A percentile compares a stretch with the other conserved stretches of the same genome.
Conservation (phyloP, 1,140 invertebrate species). For the Acyrthosiphon pisum region DNA sequence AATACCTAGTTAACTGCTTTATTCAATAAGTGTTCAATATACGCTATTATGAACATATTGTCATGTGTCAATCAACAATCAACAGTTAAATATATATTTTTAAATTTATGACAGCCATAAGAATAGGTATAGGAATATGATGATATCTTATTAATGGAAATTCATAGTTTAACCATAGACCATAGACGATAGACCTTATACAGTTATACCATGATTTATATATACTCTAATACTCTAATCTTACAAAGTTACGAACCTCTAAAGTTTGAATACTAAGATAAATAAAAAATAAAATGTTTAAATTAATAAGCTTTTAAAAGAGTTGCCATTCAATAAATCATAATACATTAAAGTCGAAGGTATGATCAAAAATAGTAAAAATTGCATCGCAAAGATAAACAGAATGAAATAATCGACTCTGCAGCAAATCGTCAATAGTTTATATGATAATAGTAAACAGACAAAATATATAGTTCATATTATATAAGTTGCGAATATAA, state of each 20-base stretch:
- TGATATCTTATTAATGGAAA: not conserved
- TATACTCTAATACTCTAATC: not conserved
- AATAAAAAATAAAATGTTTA: not conserved
- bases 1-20: not conserved
- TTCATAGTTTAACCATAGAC: not conserved
- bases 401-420: not conserved
- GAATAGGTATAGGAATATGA: not conserved
- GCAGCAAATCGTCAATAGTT: no score
- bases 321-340: not conserved
- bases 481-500: not conserved
- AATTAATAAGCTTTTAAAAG: not conserved
- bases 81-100: not conserved
- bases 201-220: not conserved
- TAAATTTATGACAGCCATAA: not conserved
- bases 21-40: no score
- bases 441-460: not conserved
- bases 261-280: not conserved
- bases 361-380: not conserved
- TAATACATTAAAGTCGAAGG: not conserved
- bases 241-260: not conserved
- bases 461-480: not conserved
- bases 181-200: no score
- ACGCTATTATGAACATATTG: no score
- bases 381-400: not conserved
- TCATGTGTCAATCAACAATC: not conserved